Base-by-base conservation (phyloP, 1,140 invertebrate genomes). In the Daktulosphaira vitifoliae region DNA sequence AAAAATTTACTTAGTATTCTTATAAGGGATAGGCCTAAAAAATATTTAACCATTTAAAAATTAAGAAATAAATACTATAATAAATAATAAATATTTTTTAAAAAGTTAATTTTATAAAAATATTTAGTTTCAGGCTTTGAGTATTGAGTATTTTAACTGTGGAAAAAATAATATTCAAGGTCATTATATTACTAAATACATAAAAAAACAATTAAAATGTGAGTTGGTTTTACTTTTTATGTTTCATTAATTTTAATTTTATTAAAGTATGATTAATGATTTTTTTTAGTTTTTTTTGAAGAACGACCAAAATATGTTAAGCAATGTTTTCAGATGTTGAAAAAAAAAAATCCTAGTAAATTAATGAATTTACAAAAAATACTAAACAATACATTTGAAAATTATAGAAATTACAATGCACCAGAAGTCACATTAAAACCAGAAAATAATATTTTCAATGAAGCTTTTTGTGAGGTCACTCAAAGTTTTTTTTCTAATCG, bases 81-180 rank as follows among this genome's bases (percentile, higher is more conserved):
- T n/a, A n/a, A n/a, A n/a, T n/a, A n/a, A n/a, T n/a, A n/a, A n/a
- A n/a, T n/a, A n/a, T n/a, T n/a, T n/a, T n/a, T n/a, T n/a, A n/a
- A n/a, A n/a, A n/a, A n/a, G n/a, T n/a, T n/a, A n/a, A n/a, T n/a
- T n/a, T n/a, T n/a, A 23, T 54, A 6, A 33, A 33, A n/a, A 39
- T 11, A 46, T 62, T 62, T 46, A 62, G 56, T 22, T 62, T 6
- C 56, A 46, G 46, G 26, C 44, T 15, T 33, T 62, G 5, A 62
- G 56, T 18, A 48, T 62, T 62, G 56, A 62, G 44, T 62, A 62
- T 13, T 62, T 48, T 11, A 62, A 48, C 7, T 62, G 56, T 2
- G 38, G 44, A 7, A 62, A 33, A 3, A 44, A 16, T 20, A 46
- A 39, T 48, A 33, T 62, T 13, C 56, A 39, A 22, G 56, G 15